Evolutionary conservation across 2,113 vertebrate genomes (phyloP), one percentile per base, ranked within the genome.

Genomic region (Oncorhynchus nerka): DNA sequence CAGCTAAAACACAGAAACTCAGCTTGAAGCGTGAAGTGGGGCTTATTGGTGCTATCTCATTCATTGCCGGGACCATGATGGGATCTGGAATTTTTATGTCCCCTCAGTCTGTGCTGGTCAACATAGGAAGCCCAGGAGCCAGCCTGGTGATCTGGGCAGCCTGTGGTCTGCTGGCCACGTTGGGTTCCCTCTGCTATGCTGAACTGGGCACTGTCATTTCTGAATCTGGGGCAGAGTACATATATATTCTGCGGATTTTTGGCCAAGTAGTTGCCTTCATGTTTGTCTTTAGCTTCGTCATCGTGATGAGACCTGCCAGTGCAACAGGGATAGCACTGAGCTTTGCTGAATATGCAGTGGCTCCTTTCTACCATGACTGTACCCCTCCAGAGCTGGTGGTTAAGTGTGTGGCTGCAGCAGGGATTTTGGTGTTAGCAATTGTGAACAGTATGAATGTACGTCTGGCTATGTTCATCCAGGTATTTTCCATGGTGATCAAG

Each of bases 191-290:
- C 77, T 95, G 94, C 1, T 97, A 95, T 0, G 51, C 51, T 55
- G 51, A 55, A 55, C 51, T 55, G 15, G 94, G 95, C 32, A 95
- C 94, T 1, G 73, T 95, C 24, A 94, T 98, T 26, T 86, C 81
- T 67, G 92, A 97, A 55, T 97, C 96, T 0, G 95, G 96, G 0
- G 95, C 95, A 15, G 94, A 97, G 22, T 97, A 97, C 76, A 91
- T 95, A 81, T 98, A 96, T 79, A 95, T 97, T 80, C 83, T 95
- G 70, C 84, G 89, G 69, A 96, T 89, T n/a, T 95, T 94, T 6
- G 95, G 96, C 67, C 90, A 94, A 26, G 85, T 94, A 32, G 86
- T 94, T 6, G 94, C 95, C 75, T 97, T 97, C 68, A 79, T 96
- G 83, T 91, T 94, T 0, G 88, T 92, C 73, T 97, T 95, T 48